A percentile compares a stretch with the other conserved stretches of the same genome.
These are phyloP conservation scores for Phyllostomus hastatus DNA, from an alignment of 2,113 vertebrate species.

Conservation along the genomic window DNA sequence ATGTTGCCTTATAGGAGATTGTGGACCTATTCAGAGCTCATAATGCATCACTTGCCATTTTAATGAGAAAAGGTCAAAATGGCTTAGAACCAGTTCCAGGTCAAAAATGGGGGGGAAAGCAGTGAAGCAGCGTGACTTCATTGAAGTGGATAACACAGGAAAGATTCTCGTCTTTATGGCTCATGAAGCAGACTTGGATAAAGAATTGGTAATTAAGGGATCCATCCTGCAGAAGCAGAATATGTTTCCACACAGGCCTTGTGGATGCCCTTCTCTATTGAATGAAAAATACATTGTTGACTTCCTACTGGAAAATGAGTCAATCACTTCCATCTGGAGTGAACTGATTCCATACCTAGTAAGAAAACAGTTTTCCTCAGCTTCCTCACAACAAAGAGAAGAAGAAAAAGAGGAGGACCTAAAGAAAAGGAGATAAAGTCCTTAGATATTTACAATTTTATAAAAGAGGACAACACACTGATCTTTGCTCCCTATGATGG, in stretches of 20 bases:
- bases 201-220: too few relatives aligned
- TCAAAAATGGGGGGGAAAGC: conserved; percentile 94
- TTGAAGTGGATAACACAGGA: too few relatives aligned
- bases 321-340: too few relatives aligned
- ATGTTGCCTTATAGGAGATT: conserved; percentile 94
- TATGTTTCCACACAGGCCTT: conserved; percentile 94
- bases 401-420: too few relatives aligned
- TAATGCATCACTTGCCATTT: conserved; percentile 93
- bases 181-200: too few relatives aligned
- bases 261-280: conserved; percentile 99
- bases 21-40: conserved; percentile 97
- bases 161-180: too few relatives aligned
- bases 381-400: too few relatives aligned
- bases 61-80: conserved; percentile 94
- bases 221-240: conserved; percentile 84
- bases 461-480: conserved; percentile 86
- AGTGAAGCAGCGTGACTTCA: conserved; percentile 47
- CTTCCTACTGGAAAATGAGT: conserved; percentile 95
- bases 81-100: conserved; percentile 91
- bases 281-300: conserved; percentile 96
- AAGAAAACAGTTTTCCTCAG: too few relatives aligned
- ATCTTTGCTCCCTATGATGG: conserved; percentile 88
- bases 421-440: too few relatives aligned
- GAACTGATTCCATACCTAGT: too few relatives aligned
- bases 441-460: conserved; percentile 89